A percentile compares a stretch with the other conserved stretches of the same genome.
Evolutionary conservation across 2,797 vertebrate species (phyloP).

Genomic region (Arrhamphus sclerolepis): DNA sequence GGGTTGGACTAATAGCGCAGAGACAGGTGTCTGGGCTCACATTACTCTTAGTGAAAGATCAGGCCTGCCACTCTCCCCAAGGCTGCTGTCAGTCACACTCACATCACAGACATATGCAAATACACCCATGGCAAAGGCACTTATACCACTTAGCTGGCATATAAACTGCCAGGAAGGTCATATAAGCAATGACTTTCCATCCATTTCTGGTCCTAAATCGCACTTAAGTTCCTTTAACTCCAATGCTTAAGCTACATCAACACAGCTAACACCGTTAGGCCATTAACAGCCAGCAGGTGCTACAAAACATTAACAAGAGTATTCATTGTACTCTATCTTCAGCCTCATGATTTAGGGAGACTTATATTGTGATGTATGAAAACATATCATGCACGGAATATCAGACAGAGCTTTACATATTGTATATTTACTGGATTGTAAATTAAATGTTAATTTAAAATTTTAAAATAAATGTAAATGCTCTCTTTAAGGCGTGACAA

Average conservation of each 20-base stretch:
- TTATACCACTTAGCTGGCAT: slow-evolving; percentile 28
- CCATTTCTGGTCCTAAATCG: slow-evolving; percentile 43
- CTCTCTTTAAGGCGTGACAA: not conserved
- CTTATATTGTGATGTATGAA: slow-evolving; percentile 26
- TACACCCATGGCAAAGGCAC: slow-evolving; percentile 27
- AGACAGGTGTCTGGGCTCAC: slow-evolving; percentile 89
- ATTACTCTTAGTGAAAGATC: slow-evolving; percentile 88
- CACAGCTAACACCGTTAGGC: slow-evolving; percentile 56
- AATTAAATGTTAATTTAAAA: not conserved
- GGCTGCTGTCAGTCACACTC: slow-evolving; percentile 56
- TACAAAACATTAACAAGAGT: slow-evolving; percentile 64
- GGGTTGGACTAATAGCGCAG: slow-evolving; percentile 78
- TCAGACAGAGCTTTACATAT: not conserved
- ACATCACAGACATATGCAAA: slow-evolving; percentile 38
- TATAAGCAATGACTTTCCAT: slow-evolving; percentile 51
- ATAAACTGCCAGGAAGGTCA: slow-evolving; percentile 31
- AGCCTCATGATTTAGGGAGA: slow-evolving; percentile 39
- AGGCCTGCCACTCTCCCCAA: slow-evolving; percentile 81
- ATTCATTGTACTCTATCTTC: slow-evolving; percentile 45
- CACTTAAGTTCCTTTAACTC: slow-evolving; percentile 53
- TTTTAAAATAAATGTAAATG: not conserved
- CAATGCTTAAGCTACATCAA: slow-evolving; percentile 45
- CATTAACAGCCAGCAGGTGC: slow-evolving; percentile 71
- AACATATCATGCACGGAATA: slow-evolving; percentile 2
- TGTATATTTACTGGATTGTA: not conserved